These are phyloP conservation scores for Acropora tenuis DNA, from an alignment of 64 coral and sea anemone species.

Conservation along the genomic window DNA sequence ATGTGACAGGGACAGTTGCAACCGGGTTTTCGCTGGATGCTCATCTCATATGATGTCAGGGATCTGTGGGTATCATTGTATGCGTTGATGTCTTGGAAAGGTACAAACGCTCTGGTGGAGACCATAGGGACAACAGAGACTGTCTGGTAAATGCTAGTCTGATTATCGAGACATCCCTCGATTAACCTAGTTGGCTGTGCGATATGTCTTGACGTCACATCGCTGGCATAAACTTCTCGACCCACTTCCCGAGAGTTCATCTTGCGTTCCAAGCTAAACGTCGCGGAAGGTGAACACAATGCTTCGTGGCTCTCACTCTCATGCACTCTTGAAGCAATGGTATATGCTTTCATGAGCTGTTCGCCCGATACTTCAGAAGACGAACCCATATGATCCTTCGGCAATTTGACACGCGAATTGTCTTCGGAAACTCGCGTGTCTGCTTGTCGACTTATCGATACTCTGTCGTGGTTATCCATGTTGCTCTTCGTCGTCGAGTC, in stretches of 20 bases:
- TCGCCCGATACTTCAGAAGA: background rate
- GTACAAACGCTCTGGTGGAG: background rate
- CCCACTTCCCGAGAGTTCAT: too few relatives aligned
- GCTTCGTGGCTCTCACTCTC: conserved; percentile 6
- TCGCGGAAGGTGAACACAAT: background rate
- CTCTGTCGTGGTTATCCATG: background rate
- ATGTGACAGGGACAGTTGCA: conserved; percentile 27
- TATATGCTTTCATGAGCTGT: background rate
- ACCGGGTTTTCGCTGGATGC: background rate
- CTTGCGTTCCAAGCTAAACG: background rate
- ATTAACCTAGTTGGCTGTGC: background rate
- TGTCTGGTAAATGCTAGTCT: conserved; percentile 15
- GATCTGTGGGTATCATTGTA: conserved; percentile 35
- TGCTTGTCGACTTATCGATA: background rate
- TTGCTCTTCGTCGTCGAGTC: background rate
- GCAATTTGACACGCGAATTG: background rate
- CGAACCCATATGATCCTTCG: background rate
- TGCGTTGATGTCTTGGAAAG: background rate
- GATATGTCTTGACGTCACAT: background rate
- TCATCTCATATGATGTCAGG: conserved; percentile 25
- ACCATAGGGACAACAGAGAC: background rate
- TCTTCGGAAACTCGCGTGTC: background rate
- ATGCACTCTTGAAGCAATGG: background rate
- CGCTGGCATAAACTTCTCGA: background rate
- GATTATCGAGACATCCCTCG: background rate